Evolutionary conservation across 2,113 vertebrate species (phyloP).

Genomic region (Cettia cetti): DNA sequence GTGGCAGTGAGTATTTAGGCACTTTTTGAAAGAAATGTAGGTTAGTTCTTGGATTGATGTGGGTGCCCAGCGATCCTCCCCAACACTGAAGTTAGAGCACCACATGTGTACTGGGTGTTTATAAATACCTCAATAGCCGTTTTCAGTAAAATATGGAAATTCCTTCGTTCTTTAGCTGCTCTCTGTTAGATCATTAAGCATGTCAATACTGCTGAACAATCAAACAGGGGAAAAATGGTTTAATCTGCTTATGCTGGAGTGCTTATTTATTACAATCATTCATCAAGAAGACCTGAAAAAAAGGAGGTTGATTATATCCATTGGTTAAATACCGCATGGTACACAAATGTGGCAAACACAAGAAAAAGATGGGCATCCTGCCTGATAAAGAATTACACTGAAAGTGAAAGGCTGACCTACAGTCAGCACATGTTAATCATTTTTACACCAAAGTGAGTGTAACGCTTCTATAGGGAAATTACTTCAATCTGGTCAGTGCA

Average conservation of each 20-base stretch:
- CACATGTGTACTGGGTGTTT: not conserved
- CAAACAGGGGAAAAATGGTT: slow-evolving; percentile 48
- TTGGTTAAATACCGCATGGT: slow-evolving; percentile 58
- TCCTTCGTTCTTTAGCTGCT: slow-evolving; percentile 52
- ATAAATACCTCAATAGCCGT: slow-evolving; percentile 36
- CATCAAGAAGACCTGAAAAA: slow-evolving; percentile 52
- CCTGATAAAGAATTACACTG: slow-evolving; percentile 76
- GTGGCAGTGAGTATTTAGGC: slow-evolving; percentile 18
- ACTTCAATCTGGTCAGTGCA: slow-evolving; percentile 89
- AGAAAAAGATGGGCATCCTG: slow-evolving; percentile 70
- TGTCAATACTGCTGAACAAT: slow-evolving; percentile 72
- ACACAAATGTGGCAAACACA: slow-evolving; percentile 46
- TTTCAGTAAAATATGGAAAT: slow-evolving; percentile 68
- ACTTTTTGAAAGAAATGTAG: slow-evolving; percentile 25
- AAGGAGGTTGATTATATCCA: slow-evolving; percentile 46
- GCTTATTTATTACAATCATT: slow-evolving; percentile 68
- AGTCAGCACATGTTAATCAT: slow-evolving; percentile 88
- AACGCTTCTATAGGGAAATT: slow-evolving; percentile 89
- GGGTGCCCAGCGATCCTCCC: not conserved
- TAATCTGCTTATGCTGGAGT: slow-evolving; percentile 63
- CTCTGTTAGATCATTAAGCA: slow-evolving; percentile 73
- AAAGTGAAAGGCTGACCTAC: slow-evolving; percentile 79
- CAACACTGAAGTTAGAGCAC: not conserved
- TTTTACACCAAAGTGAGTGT: slow-evolving; percentile 87
- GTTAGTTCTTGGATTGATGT: slow-evolving; percentile 18